Evolutionary conservation across 2,797 vertebrate species (phyloP).

Genomic region (Falco peregrinus): DNA sequence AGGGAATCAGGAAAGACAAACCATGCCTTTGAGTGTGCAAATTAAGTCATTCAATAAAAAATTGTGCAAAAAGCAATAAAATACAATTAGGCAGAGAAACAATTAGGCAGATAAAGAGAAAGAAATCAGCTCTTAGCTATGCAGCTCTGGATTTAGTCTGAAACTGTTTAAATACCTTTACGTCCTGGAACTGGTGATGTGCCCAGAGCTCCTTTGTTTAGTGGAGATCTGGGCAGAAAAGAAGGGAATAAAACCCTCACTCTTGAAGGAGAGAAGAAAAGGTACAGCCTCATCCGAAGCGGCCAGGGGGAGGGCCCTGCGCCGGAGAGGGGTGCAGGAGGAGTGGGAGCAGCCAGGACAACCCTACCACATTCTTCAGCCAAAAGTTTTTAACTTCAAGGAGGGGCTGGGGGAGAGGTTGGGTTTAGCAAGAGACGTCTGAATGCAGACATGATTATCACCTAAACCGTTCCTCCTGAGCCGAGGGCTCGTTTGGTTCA

Average conservation of each 20-base stretch:
- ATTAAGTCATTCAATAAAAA: not conserved
- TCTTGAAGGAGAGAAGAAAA: constrained; percentile 81
- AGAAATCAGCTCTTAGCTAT: not conserved
- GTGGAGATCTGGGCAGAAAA: constrained; percentile 66
- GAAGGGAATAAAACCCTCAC: constrained; percentile 81
- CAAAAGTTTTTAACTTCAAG: constrained; percentile 41
- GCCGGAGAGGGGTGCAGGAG: constrained; percentile 65
- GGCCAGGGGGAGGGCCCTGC: constrained; percentile 83
- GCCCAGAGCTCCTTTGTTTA: constrained; percentile 80
- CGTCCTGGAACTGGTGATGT: constrained; percentile 50
- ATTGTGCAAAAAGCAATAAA: not conserved
- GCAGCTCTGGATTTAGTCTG: not conserved
- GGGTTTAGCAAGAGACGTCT: not conserved
- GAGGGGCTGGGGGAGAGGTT: constrained; percentile 42
- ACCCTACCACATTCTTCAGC: constrained; percentile 82
- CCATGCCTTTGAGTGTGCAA: not conserved
- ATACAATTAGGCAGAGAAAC: not conserved
- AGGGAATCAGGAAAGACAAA: not conserved
- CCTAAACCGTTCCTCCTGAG: not conserved
- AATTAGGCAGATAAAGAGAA: constrained; percentile 5
- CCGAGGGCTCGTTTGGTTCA: not conserved
- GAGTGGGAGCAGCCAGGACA: constrained; percentile 77
- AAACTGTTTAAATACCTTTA: constrained; percentile 60
- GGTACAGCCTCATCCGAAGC: constrained; percentile 83
- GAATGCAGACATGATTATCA: constrained; percentile 3